phyloP scores from a whole-genome alignment of 2,888 invertebrate genomes.

The Boloria euphrosyne region DNA sequence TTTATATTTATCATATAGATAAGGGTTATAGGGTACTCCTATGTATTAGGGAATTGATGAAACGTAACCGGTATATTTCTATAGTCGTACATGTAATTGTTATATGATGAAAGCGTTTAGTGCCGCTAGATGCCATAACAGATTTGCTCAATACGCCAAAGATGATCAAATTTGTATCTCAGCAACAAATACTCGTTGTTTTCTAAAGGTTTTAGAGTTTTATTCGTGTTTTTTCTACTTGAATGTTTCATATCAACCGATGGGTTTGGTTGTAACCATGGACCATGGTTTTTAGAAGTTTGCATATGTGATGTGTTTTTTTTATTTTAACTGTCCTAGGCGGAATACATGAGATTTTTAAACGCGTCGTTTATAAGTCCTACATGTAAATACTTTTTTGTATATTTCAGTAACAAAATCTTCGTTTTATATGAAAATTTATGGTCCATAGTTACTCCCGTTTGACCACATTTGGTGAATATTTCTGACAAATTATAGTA shows the following conservation, averaged over 20 bases:
- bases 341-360: no score
- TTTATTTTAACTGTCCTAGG: no score
- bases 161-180: slow-evolving; percentile 47
- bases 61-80: slow-evolving; percentile 57
- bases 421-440: neutral
- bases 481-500: slow-evolving; percentile 10
- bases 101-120: slow-evolving; percentile 57
- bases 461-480: neutral
- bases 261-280: neutral
- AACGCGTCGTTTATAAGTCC: no score
- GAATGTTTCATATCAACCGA: neutral
- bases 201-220: slow-evolving; percentile 23
- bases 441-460: neutral
- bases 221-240: slow-evolving; percentile 7
- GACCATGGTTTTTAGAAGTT: neutral
- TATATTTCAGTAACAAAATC: neutral
- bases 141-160: slow-evolving; percentile 80
- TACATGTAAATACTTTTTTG: no score
- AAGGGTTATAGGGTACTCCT: slow-evolving; percentile 67
- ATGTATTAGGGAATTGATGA: slow-evolving; percentile 68
- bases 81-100: slow-evolving; percentile 47
- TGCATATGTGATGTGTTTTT: no score
- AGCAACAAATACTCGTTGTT: slow-evolving; percentile 14
- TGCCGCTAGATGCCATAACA: slow-evolving; percentile 61
- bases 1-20: slow-evolving; percentile 48